Conservation (phyloP, 1,140 invertebrate genomes). For the Scaptomyza pallida region DNA sequence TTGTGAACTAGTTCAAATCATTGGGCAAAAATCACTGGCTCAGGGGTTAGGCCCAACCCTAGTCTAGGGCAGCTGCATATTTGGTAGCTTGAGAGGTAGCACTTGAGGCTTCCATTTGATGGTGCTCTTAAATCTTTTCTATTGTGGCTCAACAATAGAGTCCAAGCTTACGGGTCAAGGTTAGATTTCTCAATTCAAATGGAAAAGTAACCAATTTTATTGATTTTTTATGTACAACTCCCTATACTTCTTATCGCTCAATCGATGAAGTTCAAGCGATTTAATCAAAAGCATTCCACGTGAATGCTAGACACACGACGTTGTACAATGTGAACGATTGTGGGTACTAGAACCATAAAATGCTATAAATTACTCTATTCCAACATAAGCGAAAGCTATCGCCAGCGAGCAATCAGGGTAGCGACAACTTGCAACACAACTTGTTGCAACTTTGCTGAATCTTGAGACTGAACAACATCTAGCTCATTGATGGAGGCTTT, state of each 20-base stretch:
- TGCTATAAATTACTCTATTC: slow-evolving; percentile 79
- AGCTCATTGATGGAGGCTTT: slow-evolving; percentile 4
- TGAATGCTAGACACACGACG: slow-evolving; percentile 48
- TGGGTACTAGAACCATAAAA: slow-evolving; percentile 56
- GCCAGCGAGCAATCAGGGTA: slow-evolving; percentile 36
- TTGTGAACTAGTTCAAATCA: slow-evolving; percentile 49
- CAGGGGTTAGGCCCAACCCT: neutral
- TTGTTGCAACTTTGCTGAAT: neutral
- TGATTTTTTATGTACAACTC: neutral
- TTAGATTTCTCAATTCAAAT: neutral
- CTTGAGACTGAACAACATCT: neutral
- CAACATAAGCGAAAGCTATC: slow-evolving; percentile 54
- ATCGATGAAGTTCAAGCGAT: slow-evolving; percentile 26
- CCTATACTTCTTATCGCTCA: slow-evolving; percentile 32
- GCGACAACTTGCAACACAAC: slow-evolving; percentile 16
- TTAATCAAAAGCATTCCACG: slow-evolving; percentile 39
- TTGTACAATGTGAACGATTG: slow-evolving; percentile 41
- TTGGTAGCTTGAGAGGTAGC: neutral
- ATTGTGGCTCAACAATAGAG: too few species aligned
- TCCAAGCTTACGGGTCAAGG: neutral
- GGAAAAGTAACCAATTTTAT: neutral
- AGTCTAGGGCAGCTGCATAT: slow-evolving; percentile 7
- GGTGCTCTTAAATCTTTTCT: too few species aligned
- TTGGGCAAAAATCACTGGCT: slow-evolving; percentile 42
- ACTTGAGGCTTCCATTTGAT: neutral